Evolutionary conservation across 2,797 vertebrate genomes (phyloP), one percentile per base, ranked within the genome.

Genomic region (Hirundo rustica): DNA sequence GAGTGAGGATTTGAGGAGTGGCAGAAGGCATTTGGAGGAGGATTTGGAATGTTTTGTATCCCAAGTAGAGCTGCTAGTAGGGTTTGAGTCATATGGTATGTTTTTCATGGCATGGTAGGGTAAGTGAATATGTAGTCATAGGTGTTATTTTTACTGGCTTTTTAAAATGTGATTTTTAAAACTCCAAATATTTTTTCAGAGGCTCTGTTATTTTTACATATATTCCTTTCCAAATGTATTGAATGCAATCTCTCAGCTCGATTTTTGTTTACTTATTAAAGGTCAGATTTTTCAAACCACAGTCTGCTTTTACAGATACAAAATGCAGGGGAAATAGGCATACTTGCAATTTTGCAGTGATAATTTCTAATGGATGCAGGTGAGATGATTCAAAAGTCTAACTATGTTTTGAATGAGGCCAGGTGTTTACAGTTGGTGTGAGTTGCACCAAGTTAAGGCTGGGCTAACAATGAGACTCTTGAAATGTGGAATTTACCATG

Each of bases 121-220:
- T 87, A 93, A 94, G 16, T 50, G 85, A 94, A 44, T 68, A 36
- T 48, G 27, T 88, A 93, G 89, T 96, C 84, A 61, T 81, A 92
- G 76, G 65, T 88, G 62, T 77, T 96, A 38, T 83, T 89, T 96
- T 93, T 93, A 79, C 80, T 82, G 92, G 67, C 75, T 90, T 94
- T 93, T 95, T 58, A 47, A 90, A 93, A 88, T 77, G 42, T 30
- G 38, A 61, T 74, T 96, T 95, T 96, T 85, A 19, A 87, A 97
- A 80, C 48, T 75, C 65, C 57, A 89, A 80, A 66, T 89, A 92
- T 91, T 95, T 94, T 92, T 88, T 95, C 82, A 89, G 82, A 92
- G 73, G 48, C 71, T 92, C n/a, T 82, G 68, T 95, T 95, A 82
- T 71, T 96, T 95, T 84, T 86, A 71, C 16, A 3, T 55, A 74